Percentiles rank a stretch among this genome's conserved stretches.
phyloP scores from a whole-genome alignment of 2,113 vertebrate species.

The Romanogobio albipinnatus region DNA sequence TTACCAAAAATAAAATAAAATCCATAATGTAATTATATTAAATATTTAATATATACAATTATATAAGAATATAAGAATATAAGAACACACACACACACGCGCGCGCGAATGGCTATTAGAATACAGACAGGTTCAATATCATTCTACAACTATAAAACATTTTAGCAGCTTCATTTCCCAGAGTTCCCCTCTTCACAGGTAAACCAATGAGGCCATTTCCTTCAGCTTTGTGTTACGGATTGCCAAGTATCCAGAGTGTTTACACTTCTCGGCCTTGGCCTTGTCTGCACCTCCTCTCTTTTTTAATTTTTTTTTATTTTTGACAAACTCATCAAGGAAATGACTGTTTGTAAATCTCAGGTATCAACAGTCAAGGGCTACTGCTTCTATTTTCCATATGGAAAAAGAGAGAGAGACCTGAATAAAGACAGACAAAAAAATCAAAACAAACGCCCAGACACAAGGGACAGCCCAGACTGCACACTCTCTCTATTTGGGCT shows the following conservation, averaged over 20 bases:
- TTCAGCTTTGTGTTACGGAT: slow-evolving; percentile 53
- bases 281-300: slow-evolving; percentile 59
- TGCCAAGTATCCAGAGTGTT: slow-evolving; percentile 67
- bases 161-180: slow-evolving; percentile 48
- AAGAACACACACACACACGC: too few species aligned
- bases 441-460: slow-evolving; percentile 63
- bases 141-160: slow-evolving; percentile 21
- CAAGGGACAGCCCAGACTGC: slow-evolving; percentile 56
- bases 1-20: too few species aligned
- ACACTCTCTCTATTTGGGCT: slow-evolving; percentile 68
- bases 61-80: too few species aligned
- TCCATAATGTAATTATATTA: too few species aligned
- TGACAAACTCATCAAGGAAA: slow-evolving; percentile 74
- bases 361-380: slow-evolving; percentile 73
- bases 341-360: slow-evolving; percentile 76
- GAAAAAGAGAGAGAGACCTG: slow-evolving; percentile 50
- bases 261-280: slow-evolving; percentile 58
- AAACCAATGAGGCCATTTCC: slow-evolving; percentile 69
- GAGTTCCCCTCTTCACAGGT: slow-evolving; percentile 63
- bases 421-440: slow-evolving; percentile 49
- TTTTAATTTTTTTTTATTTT: slow-evolving; percentile 54
- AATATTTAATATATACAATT: too few species aligned
- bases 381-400: slow-evolving; percentile 57
- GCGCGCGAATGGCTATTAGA: neutral
- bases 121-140: neutral